phyloP scores from a whole-genome alignment of 1,140 invertebrate species.

The Zaprionus lachaisei region DNA sequence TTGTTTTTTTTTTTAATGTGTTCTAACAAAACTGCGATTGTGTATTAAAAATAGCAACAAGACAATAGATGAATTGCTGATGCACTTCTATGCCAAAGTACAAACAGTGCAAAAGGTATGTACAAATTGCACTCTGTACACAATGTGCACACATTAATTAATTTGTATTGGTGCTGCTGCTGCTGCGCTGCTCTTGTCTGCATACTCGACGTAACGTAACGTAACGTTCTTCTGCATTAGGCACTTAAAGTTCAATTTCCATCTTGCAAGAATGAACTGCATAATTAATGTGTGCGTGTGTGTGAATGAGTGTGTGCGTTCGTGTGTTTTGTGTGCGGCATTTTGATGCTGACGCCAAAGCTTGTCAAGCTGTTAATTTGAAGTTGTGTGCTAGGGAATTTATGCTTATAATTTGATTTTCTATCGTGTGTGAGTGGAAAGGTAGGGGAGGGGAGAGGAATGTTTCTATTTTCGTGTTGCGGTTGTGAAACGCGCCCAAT shows the following conservation, averaged over 20 bases:
- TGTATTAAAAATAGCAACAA: conserved; percentile 48
- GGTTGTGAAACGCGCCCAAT: conserved; percentile 34
- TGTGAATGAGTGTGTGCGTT: conserved; percentile 6
- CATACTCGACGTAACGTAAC: neutral
- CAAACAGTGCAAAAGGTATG: conserved; percentile 31
- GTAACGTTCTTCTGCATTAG: conserved; percentile 11
- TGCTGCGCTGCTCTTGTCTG: conserved; percentile 3
- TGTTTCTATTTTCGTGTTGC: conserved; percentile 37
- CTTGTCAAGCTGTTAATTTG: conserved; percentile 5
- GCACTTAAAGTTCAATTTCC: conserved; percentile 8
- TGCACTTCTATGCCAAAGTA: conserved; percentile 21
- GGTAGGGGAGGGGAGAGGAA: neutral
- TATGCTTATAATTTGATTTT: conserved; percentile 36
- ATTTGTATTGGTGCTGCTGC: conserved; percentile 7
- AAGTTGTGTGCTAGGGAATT: conserved; percentile 39
- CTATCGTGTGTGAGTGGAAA: neutral
- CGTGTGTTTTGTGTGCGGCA: conserved; percentile 5
- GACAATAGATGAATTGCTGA: conserved; percentile 21
- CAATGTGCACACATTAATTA: conserved; percentile 5
- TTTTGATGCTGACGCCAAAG: conserved; percentile 30
- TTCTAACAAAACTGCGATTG: conserved; percentile 33
- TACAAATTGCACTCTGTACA: conserved; percentile 11
- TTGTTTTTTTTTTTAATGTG: conserved; percentile 32
- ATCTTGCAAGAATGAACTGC: conserved; percentile 16
- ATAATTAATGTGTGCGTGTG: conserved; percentile 23